A percentile compares a stretch with the other conserved stretches of the same genome.
Conservation (phyloP, 2,113 vertebrate species). For the Embiotoca jacksoni region DNA sequence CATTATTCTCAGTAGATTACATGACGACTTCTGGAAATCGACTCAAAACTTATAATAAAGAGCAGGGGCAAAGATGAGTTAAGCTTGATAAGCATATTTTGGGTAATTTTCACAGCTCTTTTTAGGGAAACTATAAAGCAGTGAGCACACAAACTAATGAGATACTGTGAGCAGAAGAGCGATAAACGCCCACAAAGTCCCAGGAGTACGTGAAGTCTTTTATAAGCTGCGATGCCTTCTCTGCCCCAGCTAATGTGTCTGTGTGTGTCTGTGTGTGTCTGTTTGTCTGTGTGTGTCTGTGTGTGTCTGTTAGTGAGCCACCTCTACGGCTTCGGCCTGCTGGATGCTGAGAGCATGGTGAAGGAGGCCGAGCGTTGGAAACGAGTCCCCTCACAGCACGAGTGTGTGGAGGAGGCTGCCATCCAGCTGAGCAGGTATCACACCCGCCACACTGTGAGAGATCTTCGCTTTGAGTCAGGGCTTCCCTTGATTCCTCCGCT, state of each 20-base stretch:
- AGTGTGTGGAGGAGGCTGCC: slow-evolving; percentile 89
- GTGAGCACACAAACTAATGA: slow-evolving; percentile 59
- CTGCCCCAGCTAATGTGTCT: slow-evolving; percentile 47
- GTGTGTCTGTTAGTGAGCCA: slow-evolving; percentile 90
- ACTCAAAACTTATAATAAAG: slow-evolving; percentile 14
- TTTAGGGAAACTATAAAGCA: slow-evolving; percentile 60
- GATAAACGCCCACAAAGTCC: slow-evolving; percentile 68
- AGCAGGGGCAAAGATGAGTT: slow-evolving; percentile 18
- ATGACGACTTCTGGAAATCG: background rate
- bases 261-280: slow-evolving; percentile 43
- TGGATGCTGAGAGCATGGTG: slow-evolving; percentile 98
- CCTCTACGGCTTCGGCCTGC: slow-evolving; percentile 96
- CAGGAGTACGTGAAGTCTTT: slow-evolving; percentile 53
- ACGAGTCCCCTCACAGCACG: slow-evolving; percentile 90
- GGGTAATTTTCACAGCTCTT: slow-evolving; percentile 56
- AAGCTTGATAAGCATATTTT: slow-evolving; percentile 51
- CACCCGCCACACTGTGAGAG: slow-evolving; percentile 5
- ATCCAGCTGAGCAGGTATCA: slow-evolving; percentile 91
- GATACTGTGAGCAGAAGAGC: slow-evolving; percentile 57
- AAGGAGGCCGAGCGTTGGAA: slow-evolving; percentile 94
- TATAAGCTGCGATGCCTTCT: slow-evolving; percentile 55
- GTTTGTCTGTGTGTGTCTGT: slow-evolving; percentile 38
- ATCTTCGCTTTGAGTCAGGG: slow-evolving; percentile 41
- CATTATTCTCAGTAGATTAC: background rate
- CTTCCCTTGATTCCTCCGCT: slow-evolving; percentile 56